A percentile compares a stretch with the other conserved stretches of the same genome.
phyloP scores from a whole-genome alignment of 92 coral and sea anemone genomes.

The Siderastrea siderea region DNA sequence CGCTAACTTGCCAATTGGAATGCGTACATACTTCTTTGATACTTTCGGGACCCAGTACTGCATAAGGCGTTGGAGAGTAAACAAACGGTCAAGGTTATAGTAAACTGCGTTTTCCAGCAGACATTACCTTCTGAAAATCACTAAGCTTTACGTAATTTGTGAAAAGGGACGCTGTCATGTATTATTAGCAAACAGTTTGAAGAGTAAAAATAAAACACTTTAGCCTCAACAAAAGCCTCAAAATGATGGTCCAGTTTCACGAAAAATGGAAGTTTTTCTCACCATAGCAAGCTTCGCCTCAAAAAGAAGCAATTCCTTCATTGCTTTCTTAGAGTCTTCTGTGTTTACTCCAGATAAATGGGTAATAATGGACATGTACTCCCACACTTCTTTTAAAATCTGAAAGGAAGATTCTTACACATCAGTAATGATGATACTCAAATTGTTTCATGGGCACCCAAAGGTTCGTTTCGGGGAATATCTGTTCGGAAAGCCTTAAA shows the following conservation, averaged over 20 bases:
- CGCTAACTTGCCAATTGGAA: slow-evolving; percentile 76
- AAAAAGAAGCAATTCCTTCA: slow-evolving; percentile 82
- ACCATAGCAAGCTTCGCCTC: slow-evolving; percentile 92
- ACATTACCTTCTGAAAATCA: no score
- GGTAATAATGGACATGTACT: slow-evolving; percentile 85
- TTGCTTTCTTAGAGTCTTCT: slow-evolving; percentile 64
- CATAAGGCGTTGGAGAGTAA: neutral
- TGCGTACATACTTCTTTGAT: slow-evolving; percentile 91
- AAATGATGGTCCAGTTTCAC: no score
- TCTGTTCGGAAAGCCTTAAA: no score
- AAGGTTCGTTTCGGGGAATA: no score
- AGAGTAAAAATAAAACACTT: no score
- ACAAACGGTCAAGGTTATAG: neutral
- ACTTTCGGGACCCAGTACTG: slow-evolving; percentile 94
- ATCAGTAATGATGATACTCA: neutral
- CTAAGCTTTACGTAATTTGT: no score
- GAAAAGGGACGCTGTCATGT: no score
- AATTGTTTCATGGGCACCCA: neutral
- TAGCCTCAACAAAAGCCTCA: no score
- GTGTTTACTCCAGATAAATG: slow-evolving; percentile 58
- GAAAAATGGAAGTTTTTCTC: slow-evolving; percentile 1
- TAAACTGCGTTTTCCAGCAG: no score
- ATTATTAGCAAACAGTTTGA: no score
- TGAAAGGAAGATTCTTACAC: slow-evolving; percentile 3
- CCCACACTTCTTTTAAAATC: slow-evolving; percentile 80